phyloP scores from a whole-genome alignment of 2,797 vertebrate species.

The Microcaecilia unicolor region DNA sequence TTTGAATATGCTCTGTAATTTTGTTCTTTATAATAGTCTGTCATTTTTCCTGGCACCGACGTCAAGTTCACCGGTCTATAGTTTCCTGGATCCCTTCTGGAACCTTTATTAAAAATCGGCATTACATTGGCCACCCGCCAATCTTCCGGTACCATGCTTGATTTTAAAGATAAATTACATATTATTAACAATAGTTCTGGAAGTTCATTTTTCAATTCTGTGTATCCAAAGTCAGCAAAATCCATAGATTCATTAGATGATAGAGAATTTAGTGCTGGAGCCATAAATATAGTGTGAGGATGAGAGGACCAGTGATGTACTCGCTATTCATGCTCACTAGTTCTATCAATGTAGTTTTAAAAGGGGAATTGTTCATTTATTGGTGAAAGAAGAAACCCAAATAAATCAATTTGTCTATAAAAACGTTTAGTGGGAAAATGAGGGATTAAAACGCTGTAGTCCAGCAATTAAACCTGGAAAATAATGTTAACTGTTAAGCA shows the following conservation, averaged over 20 bases:
- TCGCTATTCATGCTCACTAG: slow-evolving; percentile 34
- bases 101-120: no score
- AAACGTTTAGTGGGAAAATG: slow-evolving; percentile 26
- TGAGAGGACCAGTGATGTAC: slow-evolving; percentile 26
- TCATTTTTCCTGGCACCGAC: no score
- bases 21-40: no score
- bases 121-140: no score
- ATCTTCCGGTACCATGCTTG: no score
- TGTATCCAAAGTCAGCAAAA: slow-evolving; percentile 5
- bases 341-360: slow-evolving; percentile 36
- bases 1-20: no score
- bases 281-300: slow-evolving; percentile 18
- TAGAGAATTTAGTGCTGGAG: slow-evolving; percentile 21
- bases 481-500: slow-evolving; percentile 36
- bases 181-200: no score
- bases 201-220: no score
- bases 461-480: slow-evolving; percentile 29
- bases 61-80: no score
- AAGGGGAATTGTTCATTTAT: slow-evolving; percentile 27
- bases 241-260: slow-evolving; percentile 1
- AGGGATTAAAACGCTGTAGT: slow-evolving; percentile 18
- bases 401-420: slow-evolving; percentile 31
- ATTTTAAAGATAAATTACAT: no score
- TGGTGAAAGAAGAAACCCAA: slow-evolving; percentile 24
- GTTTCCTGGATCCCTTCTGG: no score